Evolutionary conservation across 2,797 vertebrate species (phyloP), one percentile per base, ranked within the genome.

Genomic region (Tokudaia muenninki): DNA sequence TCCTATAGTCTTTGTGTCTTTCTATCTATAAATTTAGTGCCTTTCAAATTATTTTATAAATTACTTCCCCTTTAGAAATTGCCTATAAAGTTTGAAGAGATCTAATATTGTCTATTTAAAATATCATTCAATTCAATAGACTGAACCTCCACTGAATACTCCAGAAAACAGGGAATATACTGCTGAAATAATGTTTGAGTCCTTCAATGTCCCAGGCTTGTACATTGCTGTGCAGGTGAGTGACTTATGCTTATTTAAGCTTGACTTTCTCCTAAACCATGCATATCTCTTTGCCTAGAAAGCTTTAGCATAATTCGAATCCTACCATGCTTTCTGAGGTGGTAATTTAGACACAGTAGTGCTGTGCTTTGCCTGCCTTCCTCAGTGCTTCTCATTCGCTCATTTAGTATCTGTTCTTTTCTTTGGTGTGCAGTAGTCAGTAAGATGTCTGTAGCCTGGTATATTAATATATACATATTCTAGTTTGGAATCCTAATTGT

Each of bases 191-290:
- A 99, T 99, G 99, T 99, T 99, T 10, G 99, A 99, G 98, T 99
- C 99, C 74, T 99, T 99, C 98, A 99, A 99, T 6, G 99, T 99
- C 88, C 99, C 99, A 12, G 99, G 99, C 44, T 99, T 99, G 98
- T 99, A 99, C 98, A 99, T 99, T 89, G 99, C 99, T 96, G 99
- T 99, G 93, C 99, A 99, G 99, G 99, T 99, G 98, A 94, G 97
- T 59, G 52, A 87, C 16, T 84, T 95, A 11, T 61, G 31, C n/a
- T 37, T 88, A 41, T 29, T 67, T 90, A 94, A 87, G 21, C 26
- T 57, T 93, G 41, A 70, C 44, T 97, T 65, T 26, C 19, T 93
- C 8, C 70, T 92, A 90, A 88, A 63, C 63, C 26, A 34, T 13
- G 41, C 13, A 10, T 61, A 44, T 44, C 63, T 89, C 67, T 75